phyloP scores from a whole-genome alignment of 2,113 vertebrate species.

The Menidia beryllina region DNA sequence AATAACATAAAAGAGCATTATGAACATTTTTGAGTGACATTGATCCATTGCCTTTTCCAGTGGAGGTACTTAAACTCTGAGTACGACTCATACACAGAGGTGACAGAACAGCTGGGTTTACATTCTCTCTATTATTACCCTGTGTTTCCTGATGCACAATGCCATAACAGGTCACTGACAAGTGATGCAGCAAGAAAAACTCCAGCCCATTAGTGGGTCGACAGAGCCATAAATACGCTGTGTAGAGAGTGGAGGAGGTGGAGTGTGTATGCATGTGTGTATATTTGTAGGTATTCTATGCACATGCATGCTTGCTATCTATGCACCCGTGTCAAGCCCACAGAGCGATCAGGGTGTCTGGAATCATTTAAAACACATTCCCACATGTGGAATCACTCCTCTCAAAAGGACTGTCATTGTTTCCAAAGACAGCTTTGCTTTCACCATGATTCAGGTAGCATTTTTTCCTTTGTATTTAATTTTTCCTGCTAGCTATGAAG shows the following conservation, averaged over 20 bases:
- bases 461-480: constrained; percentile 61
- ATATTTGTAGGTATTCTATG: neutral
- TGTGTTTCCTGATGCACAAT: constrained; percentile 11
- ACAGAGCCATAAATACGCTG: constrained; percentile 6
- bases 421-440: constrained; percentile 71
- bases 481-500: constrained; percentile 51
- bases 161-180: constrained; percentile 45
- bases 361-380: constrained; percentile 78
- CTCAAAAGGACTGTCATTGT: constrained; percentile 76
- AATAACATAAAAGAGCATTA: constrained; percentile 66
- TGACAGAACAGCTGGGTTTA: constrained; percentile 50
- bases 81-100: constrained; percentile 26
- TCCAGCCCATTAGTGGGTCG: constrained; percentile 22
- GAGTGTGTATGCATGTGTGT: neutral
- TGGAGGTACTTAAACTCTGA: constrained; percentile 17
- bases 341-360: constrained; percentile 71
- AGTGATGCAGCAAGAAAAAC: constrained; percentile 45
- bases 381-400: constrained; percentile 74
- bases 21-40: constrained; percentile 58
- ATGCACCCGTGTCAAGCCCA: constrained; percentile 43
- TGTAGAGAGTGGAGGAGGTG: neutral
- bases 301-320: constrained; percentile 12
- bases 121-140: constrained; percentile 7
- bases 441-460: constrained; percentile 68
- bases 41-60: constrained; percentile 60